Percentiles rank a stretch among this genome's conserved stretches.
Conservation (phyloP, 2,113 vertebrate species). For the Catagonus wagneri region DNA sequence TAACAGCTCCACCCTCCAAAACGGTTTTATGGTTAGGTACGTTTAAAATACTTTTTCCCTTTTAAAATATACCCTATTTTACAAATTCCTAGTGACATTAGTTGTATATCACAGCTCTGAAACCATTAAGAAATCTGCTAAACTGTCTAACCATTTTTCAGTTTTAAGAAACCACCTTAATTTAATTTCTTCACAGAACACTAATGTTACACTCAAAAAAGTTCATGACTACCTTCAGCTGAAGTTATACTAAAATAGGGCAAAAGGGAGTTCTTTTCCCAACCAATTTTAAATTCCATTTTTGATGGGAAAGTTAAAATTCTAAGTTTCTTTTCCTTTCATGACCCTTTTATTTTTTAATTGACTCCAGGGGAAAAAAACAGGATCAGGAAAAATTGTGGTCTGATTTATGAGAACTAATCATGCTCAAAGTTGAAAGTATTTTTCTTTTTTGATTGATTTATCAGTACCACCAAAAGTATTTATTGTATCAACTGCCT, state of each 20-base stretch:
- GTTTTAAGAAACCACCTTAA: background rate
- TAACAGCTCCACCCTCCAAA: background rate
- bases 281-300: background rate
- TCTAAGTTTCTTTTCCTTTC: background rate
- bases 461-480: background rate
- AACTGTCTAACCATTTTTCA: background rate
- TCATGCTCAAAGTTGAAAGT: constrained; percentile 31
- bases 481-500: background rate
- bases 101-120: background rate
- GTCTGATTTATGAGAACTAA: background rate
- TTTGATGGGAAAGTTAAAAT: background rate
- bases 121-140: background rate
- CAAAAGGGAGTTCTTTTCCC: background rate
- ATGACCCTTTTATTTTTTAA: background rate
- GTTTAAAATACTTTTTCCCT: background rate
- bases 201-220: background rate
- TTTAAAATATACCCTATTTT: background rate
- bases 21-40: background rate
- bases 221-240: background rate
- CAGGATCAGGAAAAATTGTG: background rate
- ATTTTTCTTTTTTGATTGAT: background rate
- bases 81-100: background rate
- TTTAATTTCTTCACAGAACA: background rate
- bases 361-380: background rate
- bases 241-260: background rate